Percentiles rank a stretch among this genome's conserved stretches.
Evolutionary conservation across 2,888 invertebrate species (phyloP).

Genomic region (Pammene aurita): DNA sequence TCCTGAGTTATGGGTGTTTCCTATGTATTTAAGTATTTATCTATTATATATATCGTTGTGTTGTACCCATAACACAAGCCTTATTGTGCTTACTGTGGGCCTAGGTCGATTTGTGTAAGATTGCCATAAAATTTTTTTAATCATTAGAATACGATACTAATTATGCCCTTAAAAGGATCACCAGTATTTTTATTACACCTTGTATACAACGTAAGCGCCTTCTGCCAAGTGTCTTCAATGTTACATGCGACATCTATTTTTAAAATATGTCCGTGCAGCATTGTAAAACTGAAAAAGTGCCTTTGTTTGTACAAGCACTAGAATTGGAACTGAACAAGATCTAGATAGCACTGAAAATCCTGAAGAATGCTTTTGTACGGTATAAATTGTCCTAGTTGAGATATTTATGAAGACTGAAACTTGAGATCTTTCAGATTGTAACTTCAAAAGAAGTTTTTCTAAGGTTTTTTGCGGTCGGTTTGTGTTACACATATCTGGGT

Average conservation of each 20-base stretch:
- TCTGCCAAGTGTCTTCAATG: too few relatives aligned
- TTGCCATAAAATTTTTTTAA: too few relatives aligned
- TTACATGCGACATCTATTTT: conserved; percentile 3
- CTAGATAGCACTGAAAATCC: conserved; percentile 1
- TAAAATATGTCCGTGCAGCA: background rate
- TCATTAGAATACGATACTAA: too few relatives aligned
- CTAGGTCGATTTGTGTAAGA: too few relatives aligned
- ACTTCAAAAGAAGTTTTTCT: background rate
- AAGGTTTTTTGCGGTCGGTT: background rate
- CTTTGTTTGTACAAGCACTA: conserved; percentile 21
- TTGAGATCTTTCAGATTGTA: conserved; percentile 4
- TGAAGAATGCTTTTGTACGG: conserved; percentile 7
- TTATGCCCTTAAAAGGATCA: too few relatives aligned
- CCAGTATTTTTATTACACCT: too few relatives aligned
- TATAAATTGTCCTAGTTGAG: background rate
- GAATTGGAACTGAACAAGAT: conserved; percentile 16
- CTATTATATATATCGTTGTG: too few relatives aligned
- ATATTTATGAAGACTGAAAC: conserved; percentile 8
- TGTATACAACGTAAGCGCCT: too few relatives aligned
- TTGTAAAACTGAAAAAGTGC: conserved; percentile 17
- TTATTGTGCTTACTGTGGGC: too few relatives aligned
- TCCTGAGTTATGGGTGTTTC: too few relatives aligned
- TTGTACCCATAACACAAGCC: too few relatives aligned
- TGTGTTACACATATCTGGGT: background rate
- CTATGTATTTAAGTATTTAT: too few relatives aligned